phyloP scores from a whole-genome alignment of 2,888 invertebrate genomes.

The Leptinotarsa juncta region DNA sequence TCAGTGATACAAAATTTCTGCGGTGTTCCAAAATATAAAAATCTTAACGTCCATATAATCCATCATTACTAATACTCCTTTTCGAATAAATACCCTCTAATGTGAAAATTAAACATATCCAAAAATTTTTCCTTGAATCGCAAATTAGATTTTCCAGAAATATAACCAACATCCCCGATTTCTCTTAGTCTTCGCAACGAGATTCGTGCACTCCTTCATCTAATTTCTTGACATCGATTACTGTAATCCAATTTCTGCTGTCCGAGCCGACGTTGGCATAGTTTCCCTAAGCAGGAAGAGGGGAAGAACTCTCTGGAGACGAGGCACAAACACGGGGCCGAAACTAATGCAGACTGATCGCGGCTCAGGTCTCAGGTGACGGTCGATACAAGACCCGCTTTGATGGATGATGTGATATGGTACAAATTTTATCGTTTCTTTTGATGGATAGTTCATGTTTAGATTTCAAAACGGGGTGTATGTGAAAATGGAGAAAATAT shows the following conservation, averaged over 20 bases:
- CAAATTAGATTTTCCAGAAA: too few species aligned
- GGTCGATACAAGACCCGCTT: constrained; percentile 18
- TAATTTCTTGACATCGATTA: constrained; percentile 58
- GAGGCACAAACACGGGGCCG: constrained; percentile 28
- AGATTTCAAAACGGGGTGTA: too few species aligned
- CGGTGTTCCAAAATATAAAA: too few species aligned
- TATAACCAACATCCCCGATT: too few species aligned
- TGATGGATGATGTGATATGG: constrained; percentile 21
- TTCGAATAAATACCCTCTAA: too few species aligned
- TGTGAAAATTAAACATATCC: too few species aligned
- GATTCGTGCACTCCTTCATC: constrained; percentile 40
- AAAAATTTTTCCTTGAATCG: too few species aligned
- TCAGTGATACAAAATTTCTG: too few species aligned
- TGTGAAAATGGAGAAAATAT: too few species aligned
- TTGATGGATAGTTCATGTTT: not conserved
- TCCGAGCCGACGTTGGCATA: constrained; percentile 52
- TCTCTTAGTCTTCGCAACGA: too few species aligned
- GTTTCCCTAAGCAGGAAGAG: constrained; percentile 45
- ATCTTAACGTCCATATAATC: too few species aligned
- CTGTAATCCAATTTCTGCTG: constrained; percentile 58
- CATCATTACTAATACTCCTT: too few species aligned
- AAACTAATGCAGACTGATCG: constrained; percentile 42
- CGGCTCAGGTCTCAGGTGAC: constrained; percentile 39
- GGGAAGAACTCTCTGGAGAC: constrained; percentile 50
- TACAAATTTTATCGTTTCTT: constrained; percentile 10